Base-by-base conservation (phyloP, 2,888 invertebrate species). In the Pandemis cinnamomeana region DNA sequence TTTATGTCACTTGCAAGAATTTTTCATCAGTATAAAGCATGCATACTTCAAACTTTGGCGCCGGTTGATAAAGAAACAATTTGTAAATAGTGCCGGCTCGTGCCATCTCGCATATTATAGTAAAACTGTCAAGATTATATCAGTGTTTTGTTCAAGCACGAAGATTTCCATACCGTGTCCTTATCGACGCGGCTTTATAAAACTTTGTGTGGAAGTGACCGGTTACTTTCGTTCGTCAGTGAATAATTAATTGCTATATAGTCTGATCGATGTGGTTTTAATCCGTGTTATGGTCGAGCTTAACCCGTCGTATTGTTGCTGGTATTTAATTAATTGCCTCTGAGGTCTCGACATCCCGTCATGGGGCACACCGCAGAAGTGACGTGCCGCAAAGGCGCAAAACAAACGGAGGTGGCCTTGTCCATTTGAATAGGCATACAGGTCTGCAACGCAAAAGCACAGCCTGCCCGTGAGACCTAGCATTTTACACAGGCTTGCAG, bases 391-490 rank as follows among this genome's bases (percentile, higher is more conserved):
- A 66, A 66, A 51, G n/a, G 13, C 10, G 20, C 36, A 66, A 66
- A 51, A 51, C 36, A 51, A 64, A 64, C 27, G 63, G 41, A n/a
- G n/a, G 51, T 66, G 69, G 69, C 51, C 58, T 69, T 64, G 69
- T 51, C 36, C 51, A 53, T 70, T 72, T 73, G 64, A 73, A 73
- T 73, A 70, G 64, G 51, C 69, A 73, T 53, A 60, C 66, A 61
- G 60, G 42, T 51, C 60, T 63, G 69, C 51, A 68, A 68, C 46
- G 69, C 51, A 68, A 68, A 72, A 46, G 72, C 72, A 68, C 51
- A 46, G 53, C 55, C 72, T 68, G 72, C 60, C 55, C 73, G 73
- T 73, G 69, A 73, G 64, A 64, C 69, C 58, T 64, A 66, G 60
- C 69, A 44, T 69, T 72, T 72, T 64, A 73, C 64, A 72, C n/a